A percentile compares a stretch with the other conserved stretches of the same genome.
phyloP scores from a whole-genome alignment of 2,888 invertebrate genomes.

The Cecidostiba fungosa region DNA sequence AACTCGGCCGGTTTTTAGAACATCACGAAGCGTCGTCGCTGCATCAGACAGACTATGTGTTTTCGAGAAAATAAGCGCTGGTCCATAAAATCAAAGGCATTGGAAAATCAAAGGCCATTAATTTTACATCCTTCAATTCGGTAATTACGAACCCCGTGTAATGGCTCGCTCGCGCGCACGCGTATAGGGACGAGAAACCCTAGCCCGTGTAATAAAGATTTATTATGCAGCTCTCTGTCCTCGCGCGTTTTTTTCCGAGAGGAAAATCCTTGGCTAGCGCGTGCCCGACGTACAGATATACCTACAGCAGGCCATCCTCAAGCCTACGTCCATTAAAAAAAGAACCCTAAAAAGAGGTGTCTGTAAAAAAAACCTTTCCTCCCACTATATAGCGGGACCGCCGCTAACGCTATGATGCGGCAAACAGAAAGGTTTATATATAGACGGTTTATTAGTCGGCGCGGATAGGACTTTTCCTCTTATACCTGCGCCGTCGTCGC shows the following conservation, averaged over 20 bases:
- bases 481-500: background rate
- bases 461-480: background rate
- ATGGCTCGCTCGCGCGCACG: background rate
- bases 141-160: constrained; percentile 10
- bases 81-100: background rate
- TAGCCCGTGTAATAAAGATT: constrained; percentile 39
- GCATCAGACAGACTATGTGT: too few species aligned
- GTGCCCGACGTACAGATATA: background rate
- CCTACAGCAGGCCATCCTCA: background rate
- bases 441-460: background rate
- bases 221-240: constrained; percentile 23
- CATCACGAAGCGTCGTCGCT: background rate
- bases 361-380: constrained; percentile 42
- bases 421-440: constrained; percentile 36
- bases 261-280: background rate
- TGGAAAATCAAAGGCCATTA: constrained; percentile 4
- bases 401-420: background rate
- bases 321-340: constrained; percentile 11
- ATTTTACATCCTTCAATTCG: constrained; percentile 39
- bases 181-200: background rate
- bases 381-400: background rate
- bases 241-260: background rate
- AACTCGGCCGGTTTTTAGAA: background rate
- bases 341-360: background rate
- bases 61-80: background rate